phyloP scores from a whole-genome alignment of 23 tunicate genomes.

The Halocynthia aurantium region DNA sequence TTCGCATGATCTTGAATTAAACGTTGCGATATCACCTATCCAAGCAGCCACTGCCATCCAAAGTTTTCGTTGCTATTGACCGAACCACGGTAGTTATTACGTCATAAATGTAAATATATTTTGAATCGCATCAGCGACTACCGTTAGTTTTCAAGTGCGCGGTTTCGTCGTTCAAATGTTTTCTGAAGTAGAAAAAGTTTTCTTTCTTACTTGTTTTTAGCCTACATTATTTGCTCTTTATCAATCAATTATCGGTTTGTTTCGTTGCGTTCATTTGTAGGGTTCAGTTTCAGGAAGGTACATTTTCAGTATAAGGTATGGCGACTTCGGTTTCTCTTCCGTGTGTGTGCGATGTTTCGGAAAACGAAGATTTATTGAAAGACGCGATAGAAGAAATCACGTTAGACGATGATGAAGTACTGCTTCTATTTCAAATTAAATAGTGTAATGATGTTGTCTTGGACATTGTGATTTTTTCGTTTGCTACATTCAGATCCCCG shows the following conservation, averaged over 20 bases:
- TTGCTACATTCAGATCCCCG: background rate
- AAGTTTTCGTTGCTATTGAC: no score
- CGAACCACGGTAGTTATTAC: no score
- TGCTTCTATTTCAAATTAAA: background rate
- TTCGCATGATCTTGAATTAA: no score
- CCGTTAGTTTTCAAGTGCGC: constrained; percentile 7
- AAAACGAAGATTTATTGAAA: background rate
- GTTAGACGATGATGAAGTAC: background rate
- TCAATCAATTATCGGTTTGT: no score
- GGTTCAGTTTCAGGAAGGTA: no score
- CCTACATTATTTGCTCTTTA: no score
- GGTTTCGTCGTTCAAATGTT: background rate
- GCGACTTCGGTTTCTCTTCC: background rate
- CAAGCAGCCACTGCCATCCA: no score
- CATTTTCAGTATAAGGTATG: background rate
- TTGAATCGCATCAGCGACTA: background rate
- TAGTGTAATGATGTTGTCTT: background rate
- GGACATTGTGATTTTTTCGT: background rate
- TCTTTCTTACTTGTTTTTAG: no score
- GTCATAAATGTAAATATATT: no score
- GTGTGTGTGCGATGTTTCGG: background rate
- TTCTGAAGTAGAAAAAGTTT: no score
- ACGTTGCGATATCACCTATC: no score
- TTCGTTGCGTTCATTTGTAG: no score
- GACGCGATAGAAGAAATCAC: constrained; percentile 7